phyloP scores from a whole-genome alignment of 2,113 vertebrate species.

The Tragelaphus imberbis region DNA sequence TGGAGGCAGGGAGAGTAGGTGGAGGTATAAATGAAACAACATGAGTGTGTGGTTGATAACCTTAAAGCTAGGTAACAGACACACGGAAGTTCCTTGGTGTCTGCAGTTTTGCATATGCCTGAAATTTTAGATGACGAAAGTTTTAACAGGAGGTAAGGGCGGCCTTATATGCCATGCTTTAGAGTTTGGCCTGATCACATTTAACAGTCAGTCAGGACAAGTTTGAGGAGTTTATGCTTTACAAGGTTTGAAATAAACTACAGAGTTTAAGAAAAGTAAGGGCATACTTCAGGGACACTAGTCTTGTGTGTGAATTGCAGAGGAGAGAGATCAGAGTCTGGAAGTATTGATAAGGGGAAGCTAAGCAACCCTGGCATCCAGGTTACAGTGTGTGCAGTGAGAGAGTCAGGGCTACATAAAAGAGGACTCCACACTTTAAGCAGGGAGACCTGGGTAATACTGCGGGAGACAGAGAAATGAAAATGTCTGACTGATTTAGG shows the following conservation, averaged over 20 bases:
- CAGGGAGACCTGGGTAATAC: neutral
- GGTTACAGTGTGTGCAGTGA: neutral
- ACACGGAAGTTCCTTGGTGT: neutral
- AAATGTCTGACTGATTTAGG: neutral
- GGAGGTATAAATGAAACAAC: neutral
- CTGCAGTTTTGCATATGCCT: neutral
- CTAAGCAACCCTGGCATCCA: neutral
- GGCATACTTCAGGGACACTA: neutral
- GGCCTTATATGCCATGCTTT: neutral
- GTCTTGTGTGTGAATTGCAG: neutral
- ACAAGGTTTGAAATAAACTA: slow-evolving; percentile 7
- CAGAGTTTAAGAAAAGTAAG: neutral
- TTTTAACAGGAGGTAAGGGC: neutral
- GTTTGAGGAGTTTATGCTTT: neutral
- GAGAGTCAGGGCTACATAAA: neutral
- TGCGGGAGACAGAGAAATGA: neutral
- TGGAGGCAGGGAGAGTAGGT: neutral
- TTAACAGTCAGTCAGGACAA: neutral
- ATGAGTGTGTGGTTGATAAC: neutral
- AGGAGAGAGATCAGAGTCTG: neutral
- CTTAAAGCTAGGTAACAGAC: neutral
- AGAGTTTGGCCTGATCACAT: neutral
- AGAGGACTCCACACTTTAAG: neutral
- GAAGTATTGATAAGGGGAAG: neutral
- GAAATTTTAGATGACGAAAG: neutral